Percentiles rank a stretch among this genome's conserved stretches.
These are phyloP conservation scores for Acronicta psi DNA, from an alignment of 2,888 invertebrate species.

Conservation along the genomic window DNA sequence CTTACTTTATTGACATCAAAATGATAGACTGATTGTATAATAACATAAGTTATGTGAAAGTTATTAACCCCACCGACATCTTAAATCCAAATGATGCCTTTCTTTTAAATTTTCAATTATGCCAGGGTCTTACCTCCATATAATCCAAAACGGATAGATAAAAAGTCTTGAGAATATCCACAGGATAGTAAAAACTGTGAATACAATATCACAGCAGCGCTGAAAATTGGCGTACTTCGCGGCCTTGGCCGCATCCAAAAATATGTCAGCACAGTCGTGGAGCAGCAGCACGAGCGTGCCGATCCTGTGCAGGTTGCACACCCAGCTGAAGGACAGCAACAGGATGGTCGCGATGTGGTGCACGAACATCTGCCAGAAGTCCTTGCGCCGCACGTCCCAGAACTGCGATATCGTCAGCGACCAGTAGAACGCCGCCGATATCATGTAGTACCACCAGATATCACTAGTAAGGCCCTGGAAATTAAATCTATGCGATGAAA, in stretches of 20 bases:
- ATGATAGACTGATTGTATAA: no score
- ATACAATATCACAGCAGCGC: conserved; percentile 95
- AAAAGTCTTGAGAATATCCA: conserved; percentile 98
- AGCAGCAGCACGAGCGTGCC: conserved; percentile 96
- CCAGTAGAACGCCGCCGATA: conserved; percentile 98
- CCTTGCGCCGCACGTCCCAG: conserved; percentile 97
- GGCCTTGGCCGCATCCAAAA: conserved; percentile 97
- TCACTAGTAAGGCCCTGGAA: conserved; percentile 93
- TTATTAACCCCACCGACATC: no score
- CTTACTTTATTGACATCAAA: no score
- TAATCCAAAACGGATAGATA: conserved; percentile 96
- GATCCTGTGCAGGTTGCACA: conserved; percentile 96
- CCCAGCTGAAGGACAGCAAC: conserved; percentile 97
- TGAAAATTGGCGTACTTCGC: conserved; percentile 97
- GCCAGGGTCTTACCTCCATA: conserved; percentile 92
- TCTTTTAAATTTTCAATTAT: no score
- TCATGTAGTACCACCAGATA: conserved; percentile 99
- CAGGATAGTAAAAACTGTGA: conserved; percentile 95
- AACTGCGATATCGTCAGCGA: conserved; percentile 97
- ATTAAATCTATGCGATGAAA: no score
- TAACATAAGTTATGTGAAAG: no score
- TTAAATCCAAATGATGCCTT: no score
- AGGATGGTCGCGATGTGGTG: conserved; percentile 98
- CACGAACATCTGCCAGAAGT: conserved; percentile 99
- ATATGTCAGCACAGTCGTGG: conserved; percentile 97